Base-by-base conservation (phyloP, 2,888 invertebrate genomes). In the Balanococcus diminutus region DNA sequence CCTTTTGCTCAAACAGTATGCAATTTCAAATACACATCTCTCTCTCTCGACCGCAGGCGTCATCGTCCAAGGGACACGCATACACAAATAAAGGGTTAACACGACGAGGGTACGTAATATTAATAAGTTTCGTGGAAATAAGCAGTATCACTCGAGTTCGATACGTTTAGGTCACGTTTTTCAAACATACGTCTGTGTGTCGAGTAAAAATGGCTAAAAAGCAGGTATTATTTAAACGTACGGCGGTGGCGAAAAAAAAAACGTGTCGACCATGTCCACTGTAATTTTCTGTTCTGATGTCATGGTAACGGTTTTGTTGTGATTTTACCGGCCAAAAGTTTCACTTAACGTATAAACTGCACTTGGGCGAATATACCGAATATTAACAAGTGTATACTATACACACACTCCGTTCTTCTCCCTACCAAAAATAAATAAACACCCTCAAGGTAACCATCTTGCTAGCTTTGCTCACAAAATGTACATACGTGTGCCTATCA, bases 301-400 rank as follows among this genome's bases (percentile, higher is more conserved):
- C 75, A 79, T 79, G 75, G 75, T 36, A 79, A 79, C 75, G 75
- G 32, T 32, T 79, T 79, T 79, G 75, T 79, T 79, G 75, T 79
- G 75, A 79, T 79, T 79, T 79, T 67, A 67, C 67, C 28, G 28
- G 28, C 67, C 16, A 67, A 67, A 67, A 67, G 28, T 67, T 67
- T 28, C 67, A 67, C 28, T 67, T 67, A 67, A 67, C 28, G 67
- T 67, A 67, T 28, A 67, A 67, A 67, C 28, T 67, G 67, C 67
- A 67, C 31, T 67, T 31, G 28, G 28, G 8, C 36, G 4, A 36
- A 8, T 36, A 36, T 36, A 56, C 28, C 6, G 28, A 2, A 4
- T 46, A 46, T 46, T 14, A 46, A 46, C 14, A 16, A 46, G 14
- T 14, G 28, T 67, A 67, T 67, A 67, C 67, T 31, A 28, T 5